phyloP scores from a whole-genome alignment of 2,797 vertebrate species.

The Melanotaenia parkinsoni region DNA sequence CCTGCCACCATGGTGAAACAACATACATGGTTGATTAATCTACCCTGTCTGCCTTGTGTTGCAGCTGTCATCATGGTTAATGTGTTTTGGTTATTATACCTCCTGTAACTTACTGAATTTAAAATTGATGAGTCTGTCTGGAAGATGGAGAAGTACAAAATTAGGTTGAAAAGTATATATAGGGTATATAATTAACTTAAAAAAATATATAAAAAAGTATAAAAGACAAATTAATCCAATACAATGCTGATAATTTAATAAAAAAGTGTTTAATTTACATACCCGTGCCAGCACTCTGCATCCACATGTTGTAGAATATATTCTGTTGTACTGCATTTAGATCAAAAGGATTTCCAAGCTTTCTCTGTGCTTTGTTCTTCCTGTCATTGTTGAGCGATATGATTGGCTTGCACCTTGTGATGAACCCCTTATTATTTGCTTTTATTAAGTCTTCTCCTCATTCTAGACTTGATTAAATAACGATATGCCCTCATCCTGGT shows the following conservation, averaged over 20 bases:
- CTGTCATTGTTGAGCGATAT: background rate
- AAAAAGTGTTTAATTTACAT: background rate
- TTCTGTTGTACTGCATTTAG: background rate
- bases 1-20: conserved; percentile 61
- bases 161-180: conserved; percentile 14
- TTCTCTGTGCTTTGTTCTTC: too few relatives aligned
- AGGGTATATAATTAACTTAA: background rate
- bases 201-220: too few relatives aligned
- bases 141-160: conserved; percentile 5
- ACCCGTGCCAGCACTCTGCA: background rate
- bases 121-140: conserved; percentile 54
- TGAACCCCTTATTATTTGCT: background rate
- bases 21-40: conserved; percentile 57
- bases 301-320: background rate
- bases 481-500: background rate
- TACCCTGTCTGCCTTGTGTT: conserved; percentile 47
- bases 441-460: background rate
- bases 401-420: background rate
- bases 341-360: too few relatives aligned
- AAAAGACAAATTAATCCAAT: too few relatives aligned
- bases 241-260: too few relatives aligned
- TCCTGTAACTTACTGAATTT: conserved; percentile 42
- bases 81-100: conserved; percentile 68
- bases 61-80: conserved; percentile 68
- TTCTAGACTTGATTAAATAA: background rate